A percentile compares a stretch with the other conserved stretches of the same genome.
These are phyloP conservation scores for Ctenoplectra terminalis DNA, from an alignment of 1,140 invertebrate species.

Conservation along the genomic window DNA sequence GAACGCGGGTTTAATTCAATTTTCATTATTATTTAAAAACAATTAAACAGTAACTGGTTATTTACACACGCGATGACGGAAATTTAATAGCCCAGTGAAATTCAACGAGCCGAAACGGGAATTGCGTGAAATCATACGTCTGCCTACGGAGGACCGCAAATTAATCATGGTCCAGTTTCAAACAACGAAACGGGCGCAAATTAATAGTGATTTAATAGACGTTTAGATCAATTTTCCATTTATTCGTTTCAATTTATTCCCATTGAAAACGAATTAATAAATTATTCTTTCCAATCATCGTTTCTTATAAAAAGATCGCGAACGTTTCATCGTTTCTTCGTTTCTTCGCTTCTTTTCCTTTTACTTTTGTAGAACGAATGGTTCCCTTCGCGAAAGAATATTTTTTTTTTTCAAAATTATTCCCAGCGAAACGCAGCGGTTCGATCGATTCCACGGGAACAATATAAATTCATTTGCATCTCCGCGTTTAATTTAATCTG, in stretches of 20 bases:
- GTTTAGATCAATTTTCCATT: neutral
- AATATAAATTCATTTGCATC: constrained; percentile 15
- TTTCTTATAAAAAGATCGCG: too few relatives aligned
- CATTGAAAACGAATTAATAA: neutral
- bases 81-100: constrained; percentile 14
- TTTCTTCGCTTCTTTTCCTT: too few relatives aligned
- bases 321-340: too few relatives aligned
- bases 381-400: neutral
- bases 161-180: constrained; percentile 7
- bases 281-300: neutral
- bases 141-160: constrained; percentile 1
- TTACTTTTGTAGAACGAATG: too few relatives aligned
- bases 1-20: too few relatives aligned
- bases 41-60: neutral
- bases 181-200: constrained; percentile 18
- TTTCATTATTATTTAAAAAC: neutral
- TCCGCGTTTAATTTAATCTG: constrained; percentile 14
- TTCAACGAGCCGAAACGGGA: neutral
- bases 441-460: neutral
- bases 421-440: neutral
- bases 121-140: constrained; percentile 12
- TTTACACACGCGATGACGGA: neutral
- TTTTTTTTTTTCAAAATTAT: neutral
- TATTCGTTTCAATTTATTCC: neutral
- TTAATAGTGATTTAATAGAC: constrained; percentile 7